phyloP scores from a whole-genome alignment of 2,113 vertebrate species.

The Rostratula benghalensis region DNA sequence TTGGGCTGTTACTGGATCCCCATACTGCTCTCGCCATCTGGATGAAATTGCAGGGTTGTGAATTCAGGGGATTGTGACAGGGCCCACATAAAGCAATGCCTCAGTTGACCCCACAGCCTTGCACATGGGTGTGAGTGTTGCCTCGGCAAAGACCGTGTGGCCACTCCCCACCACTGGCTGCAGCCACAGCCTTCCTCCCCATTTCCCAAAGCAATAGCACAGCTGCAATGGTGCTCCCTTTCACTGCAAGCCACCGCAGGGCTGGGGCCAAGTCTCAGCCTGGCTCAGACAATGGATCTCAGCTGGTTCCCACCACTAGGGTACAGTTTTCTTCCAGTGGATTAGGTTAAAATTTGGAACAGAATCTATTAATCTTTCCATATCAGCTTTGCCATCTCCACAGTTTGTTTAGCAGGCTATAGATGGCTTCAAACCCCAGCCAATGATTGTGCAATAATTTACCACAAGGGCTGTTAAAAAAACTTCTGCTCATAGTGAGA shows the following conservation, averaged over 20 bases:
- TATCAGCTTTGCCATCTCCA: not conserved
- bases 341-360: not conserved
- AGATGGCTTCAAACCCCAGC: not conserved
- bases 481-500: not conserved
- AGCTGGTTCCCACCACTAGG: not conserved
- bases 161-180: fast-evolving
- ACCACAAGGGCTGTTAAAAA: not conserved
- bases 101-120: not conserved
- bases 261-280: not conserved
- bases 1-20: not conserved
- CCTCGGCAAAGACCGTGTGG: not conserved
- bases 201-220: not conserved
- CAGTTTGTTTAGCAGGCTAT: not conserved
- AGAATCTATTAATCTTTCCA: not conserved
- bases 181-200: not conserved
- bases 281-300: not conserved
- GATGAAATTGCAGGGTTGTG: not conserved
- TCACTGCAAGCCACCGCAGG: fast-evolving
- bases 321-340: not conserved
- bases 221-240: not conserved
- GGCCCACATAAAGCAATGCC: not conserved
- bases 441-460: not conserved
- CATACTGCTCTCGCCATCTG: not conserved
- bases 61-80: not conserved
- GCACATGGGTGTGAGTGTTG: fast-evolving